phyloP scores from a whole-genome alignment of 2,888 invertebrate species.

The Pyrochroa serraticornis region DNA sequence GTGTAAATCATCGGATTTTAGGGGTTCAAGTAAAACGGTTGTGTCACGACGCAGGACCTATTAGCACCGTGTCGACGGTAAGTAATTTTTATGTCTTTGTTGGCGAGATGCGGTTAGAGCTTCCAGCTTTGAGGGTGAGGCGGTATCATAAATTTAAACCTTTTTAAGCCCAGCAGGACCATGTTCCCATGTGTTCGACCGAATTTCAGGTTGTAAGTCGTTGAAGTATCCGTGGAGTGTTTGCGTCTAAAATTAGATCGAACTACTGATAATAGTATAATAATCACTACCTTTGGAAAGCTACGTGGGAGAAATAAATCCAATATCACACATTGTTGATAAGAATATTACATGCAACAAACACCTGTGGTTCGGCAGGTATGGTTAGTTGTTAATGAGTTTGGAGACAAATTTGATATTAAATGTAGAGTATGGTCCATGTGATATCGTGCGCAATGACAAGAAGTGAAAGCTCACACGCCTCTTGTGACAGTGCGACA shows the following conservation, averaged over 20 bases:
- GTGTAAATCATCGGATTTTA: too few species aligned
- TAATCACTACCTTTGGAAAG: constrained; percentile 12
- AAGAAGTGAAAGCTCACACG: constrained; percentile 49
- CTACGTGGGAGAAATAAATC: constrained; percentile 22
- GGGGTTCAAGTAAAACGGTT: too few species aligned
- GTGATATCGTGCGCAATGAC: constrained; percentile 47
- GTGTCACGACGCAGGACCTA: too few species aligned
- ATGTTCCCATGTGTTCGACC: too few species aligned
- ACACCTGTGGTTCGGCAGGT: constrained; percentile 20
- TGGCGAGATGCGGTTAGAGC: too few species aligned
- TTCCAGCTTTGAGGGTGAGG: too few species aligned
- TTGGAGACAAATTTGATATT: constrained; percentile 17
- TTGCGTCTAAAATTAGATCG: constrained; percentile 16
- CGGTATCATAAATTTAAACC: too few species aligned
- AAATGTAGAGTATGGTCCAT: constrained; percentile 8
- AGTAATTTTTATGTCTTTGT: too few species aligned
- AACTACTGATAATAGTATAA: not conserved
- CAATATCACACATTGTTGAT: constrained; percentile 19
- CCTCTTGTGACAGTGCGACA: constrained; percentile 52
- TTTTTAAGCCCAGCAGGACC: too few species aligned
- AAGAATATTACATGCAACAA: constrained; percentile 15
- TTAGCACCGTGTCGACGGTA: too few species aligned
- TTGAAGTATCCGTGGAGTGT: not conserved
- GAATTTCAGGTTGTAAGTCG: not conserved
- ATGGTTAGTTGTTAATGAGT: not conserved